Conservation (phyloP, 2,113 vertebrate species). For the Ifrita kowaldi region DNA sequence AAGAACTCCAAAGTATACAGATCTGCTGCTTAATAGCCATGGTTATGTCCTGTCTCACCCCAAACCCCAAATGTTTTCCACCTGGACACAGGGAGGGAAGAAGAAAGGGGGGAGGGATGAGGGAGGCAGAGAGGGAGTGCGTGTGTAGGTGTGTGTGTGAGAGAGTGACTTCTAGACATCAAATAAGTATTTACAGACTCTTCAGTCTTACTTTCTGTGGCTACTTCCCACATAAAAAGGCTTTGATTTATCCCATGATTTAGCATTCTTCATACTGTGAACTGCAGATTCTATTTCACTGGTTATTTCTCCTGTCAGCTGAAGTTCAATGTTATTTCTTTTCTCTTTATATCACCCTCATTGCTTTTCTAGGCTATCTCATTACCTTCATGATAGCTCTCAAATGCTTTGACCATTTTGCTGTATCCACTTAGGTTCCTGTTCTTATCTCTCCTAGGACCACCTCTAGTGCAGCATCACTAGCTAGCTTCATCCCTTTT, state of each 20-base stretch:
- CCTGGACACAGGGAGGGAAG: neutral
- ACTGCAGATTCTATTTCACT: neutral
- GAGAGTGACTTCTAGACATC: neutral
- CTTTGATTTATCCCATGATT: neutral
- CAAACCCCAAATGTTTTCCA: neutral
- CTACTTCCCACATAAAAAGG: neutral
- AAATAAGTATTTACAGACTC: neutral
- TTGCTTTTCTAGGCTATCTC: neutral
- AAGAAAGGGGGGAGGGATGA: rapidly evolving
- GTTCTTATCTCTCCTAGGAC: neutral
- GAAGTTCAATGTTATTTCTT: neutral
- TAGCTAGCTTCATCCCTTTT: neutral
- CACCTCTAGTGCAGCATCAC: neutral
- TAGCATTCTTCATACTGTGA: neutral
- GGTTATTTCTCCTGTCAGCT: neutral
- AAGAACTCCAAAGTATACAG: neutral
- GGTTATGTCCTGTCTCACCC: neutral
- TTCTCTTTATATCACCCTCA: neutral
- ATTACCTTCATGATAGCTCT: neutral
- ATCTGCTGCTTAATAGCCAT: neutral
- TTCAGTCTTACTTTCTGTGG: neutral
- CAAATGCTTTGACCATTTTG: neutral
- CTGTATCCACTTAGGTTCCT: neutral
- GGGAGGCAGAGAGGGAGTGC: neutral
- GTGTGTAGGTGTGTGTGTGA: neutral